Conservation (phyloP, 2,113 vertebrate genomes). For the Vimba vimba region DNA sequence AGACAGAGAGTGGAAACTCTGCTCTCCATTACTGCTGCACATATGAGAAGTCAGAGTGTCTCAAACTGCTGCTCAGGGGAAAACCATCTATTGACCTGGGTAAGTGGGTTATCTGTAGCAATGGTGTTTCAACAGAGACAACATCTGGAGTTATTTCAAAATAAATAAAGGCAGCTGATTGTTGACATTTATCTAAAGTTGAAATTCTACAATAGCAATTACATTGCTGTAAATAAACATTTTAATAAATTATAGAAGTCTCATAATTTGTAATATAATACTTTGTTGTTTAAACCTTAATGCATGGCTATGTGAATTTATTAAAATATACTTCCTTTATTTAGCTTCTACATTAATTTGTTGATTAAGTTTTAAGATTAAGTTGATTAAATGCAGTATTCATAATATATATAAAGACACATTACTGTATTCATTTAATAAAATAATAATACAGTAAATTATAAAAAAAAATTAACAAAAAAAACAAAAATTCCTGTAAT, state of each 20-base stretch:
- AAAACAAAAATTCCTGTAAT: background rate
- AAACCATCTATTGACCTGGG: constrained; percentile 85
- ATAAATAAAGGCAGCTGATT: background rate
- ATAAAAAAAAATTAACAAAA: no score
- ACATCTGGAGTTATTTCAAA: constrained; percentile 10
- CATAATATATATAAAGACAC: no score
- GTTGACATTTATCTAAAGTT: background rate
- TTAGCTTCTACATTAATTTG: no score
- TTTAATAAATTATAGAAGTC: no score
- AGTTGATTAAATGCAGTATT: no score
- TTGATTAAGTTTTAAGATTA: no score
- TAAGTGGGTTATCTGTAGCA: constrained; percentile 64
- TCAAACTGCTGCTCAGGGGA: constrained; percentile 87
- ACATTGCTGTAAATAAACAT: no score
- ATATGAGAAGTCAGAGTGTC: constrained; percentile 84
- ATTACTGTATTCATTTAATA: no score
- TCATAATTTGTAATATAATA: background rate
- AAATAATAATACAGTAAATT: no score
- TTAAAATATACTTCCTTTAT: no score
- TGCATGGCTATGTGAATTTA: no score
- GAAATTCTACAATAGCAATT: background rate
- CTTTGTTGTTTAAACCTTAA: no score
- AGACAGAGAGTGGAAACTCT: constrained; percentile 84
- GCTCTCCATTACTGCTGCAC: constrained; percentile 88
- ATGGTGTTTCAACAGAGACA: background rate